phyloP scores from a whole-genome alignment of 2,797 vertebrate genomes.

The Simalia tracyae region DNA sequence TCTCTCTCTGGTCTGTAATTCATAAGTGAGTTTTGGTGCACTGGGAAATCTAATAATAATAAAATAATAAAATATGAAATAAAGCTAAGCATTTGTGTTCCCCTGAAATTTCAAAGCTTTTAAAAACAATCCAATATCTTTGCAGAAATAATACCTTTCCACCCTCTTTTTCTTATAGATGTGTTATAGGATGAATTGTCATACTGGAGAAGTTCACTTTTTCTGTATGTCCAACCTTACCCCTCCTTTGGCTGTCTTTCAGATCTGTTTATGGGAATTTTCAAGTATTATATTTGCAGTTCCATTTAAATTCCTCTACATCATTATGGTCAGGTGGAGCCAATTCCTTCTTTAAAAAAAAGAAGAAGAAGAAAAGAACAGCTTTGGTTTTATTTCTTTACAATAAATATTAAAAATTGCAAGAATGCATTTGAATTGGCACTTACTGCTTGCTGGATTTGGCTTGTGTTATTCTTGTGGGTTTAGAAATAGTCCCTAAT shows the following conservation, averaged over 20 bases:
- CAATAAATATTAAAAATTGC: background rate
- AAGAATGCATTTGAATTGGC: rapidly evolving
- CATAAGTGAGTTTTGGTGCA: conserved; percentile 42
- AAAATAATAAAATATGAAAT: background rate
- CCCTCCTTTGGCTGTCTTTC: conserved; percentile 52
- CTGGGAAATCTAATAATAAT: conserved; percentile 31
- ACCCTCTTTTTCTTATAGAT: background rate
- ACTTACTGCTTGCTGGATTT: background rate
- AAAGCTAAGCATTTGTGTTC: background rate
- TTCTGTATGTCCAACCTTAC: conserved; percentile 34
- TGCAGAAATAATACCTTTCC: background rate
- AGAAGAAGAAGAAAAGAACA: background rate
- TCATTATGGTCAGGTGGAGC: conserved; percentile 39
- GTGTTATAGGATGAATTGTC: conserved; percentile 7
- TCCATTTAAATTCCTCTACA: conserved; percentile 62
- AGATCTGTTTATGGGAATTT: conserved; percentile 66
- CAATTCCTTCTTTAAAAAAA: conserved; percentile 46
- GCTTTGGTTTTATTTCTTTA: conserved; percentile 39
- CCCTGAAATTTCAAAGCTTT: background rate
- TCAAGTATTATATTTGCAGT: conserved; percentile 64
- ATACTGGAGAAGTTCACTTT: conserved; percentile 39
- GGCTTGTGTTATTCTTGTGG: background rate
- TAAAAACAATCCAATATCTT: background rate
- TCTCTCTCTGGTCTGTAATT: conserved; percentile 38
- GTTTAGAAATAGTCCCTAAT: background rate